Percentiles rank a stretch among this genome's conserved stretches.
Conservation (phyloP, 1,140 invertebrate genomes). For the Anoplolepis gracilipes region DNA sequence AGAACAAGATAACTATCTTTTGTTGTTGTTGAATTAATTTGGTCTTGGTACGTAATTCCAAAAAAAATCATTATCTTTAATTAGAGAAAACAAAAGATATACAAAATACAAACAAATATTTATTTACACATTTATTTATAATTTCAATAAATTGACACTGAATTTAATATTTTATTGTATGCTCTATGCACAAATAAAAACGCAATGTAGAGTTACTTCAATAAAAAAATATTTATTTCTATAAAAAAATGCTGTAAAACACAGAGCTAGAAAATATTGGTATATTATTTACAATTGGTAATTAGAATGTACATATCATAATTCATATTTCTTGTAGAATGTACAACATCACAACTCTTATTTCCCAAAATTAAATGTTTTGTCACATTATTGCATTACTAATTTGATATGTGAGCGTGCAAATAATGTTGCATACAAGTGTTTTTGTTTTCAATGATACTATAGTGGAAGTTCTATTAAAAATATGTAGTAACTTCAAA, state of each 20-base stretch:
- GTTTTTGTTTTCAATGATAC: conserved; percentile 1
- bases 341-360: too few relatives aligned
- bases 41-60: conserved; percentile 79
- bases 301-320: conserved; percentile 19
- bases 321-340: background rate
- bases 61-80: conserved; percentile 66
- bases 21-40: conserved; percentile 77
- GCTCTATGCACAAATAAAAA: conserved; percentile 56
- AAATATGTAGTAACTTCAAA: conserved; percentile 37
- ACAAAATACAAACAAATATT: conserved; percentile 46
- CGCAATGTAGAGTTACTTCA: conserved; percentile 35
- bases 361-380: background rate
- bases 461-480: conserved; percentile 48
- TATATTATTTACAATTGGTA: conserved; percentile 42
- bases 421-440: conserved; percentile 23
- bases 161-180: too few relatives aligned
- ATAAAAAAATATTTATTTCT: conserved; percentile 55
- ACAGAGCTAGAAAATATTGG: background rate
- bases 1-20: too few relatives aligned
- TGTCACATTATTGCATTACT: background rate
- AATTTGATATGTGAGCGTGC: background rate
- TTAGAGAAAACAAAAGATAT: background rate
- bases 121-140: conserved; percentile 11
- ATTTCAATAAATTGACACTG: background rate
- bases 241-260: conserved; percentile 37